A percentile compares a stretch with the other conserved stretches of the same genome.
phyloP scores from a whole-genome alignment of 2,797 vertebrate genomes.

The Sparus aurata region DNA sequence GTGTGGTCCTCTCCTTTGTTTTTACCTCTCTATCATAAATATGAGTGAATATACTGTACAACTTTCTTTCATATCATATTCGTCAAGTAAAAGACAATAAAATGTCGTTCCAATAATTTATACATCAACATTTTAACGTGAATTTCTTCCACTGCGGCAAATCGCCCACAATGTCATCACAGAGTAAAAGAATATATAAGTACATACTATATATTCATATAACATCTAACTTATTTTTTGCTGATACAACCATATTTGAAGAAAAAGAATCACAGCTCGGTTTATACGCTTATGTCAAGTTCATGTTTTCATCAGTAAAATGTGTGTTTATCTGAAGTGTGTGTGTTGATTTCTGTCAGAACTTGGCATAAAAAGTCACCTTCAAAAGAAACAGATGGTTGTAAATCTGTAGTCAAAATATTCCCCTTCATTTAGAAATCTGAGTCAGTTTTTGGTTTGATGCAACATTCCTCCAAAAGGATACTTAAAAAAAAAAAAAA shows the following conservation, averaged over 20 bases:
- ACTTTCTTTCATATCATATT: constrained; percentile 70
- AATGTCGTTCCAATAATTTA: constrained; percentile 78
- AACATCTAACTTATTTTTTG: constrained; percentile 62
- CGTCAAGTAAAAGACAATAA: constrained; percentile 77
- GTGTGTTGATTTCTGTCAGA: constrained; percentile 22
- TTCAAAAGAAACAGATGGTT: constrained; percentile 52
- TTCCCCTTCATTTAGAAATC: constrained; percentile 61
- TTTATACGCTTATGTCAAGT: constrained; percentile 57
- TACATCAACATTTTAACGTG: constrained; percentile 58
- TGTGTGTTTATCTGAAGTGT: constrained; percentile 22
- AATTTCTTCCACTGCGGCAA: constrained; percentile 66
- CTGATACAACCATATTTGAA: constrained; percentile 58
- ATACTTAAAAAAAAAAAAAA: constrained; percentile 36
- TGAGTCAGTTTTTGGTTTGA: constrained; percentile 57
- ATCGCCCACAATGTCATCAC: constrained; percentile 58
- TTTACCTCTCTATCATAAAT: constrained; percentile 75
- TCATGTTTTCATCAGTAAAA: constrained; percentile 35
- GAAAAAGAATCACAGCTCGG: constrained; percentile 62
- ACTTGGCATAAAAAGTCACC: constrained; percentile 67
- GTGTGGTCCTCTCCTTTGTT: constrained; percentile 75
- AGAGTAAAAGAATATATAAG: constrained; percentile 79
- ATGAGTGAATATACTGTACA: constrained; percentile 80
- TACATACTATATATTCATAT: constrained; percentile 70
- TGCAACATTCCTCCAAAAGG: constrained; percentile 68
- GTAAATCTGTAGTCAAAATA: constrained; percentile 48